Evolutionary conservation across 2,888 invertebrate genomes (phyloP).

Genomic region (Saturnia japonica): DNA sequence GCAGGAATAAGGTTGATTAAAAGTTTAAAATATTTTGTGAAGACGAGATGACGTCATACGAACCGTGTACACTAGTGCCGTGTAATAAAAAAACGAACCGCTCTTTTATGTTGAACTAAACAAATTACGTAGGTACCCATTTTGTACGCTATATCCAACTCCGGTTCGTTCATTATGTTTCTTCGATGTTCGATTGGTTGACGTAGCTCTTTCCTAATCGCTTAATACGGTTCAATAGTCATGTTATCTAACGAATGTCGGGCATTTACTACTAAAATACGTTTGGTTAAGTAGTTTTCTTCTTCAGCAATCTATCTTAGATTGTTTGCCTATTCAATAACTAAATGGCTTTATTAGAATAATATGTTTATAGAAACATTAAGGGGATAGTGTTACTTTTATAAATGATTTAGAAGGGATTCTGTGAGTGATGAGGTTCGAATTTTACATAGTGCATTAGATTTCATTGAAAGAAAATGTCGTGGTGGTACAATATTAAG

Average conservation of each 20-base stretch:
- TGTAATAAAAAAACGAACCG: neutral
- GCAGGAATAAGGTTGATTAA: neutral
- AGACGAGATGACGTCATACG: neutral
- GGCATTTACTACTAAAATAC: slow-evolving; percentile 2
- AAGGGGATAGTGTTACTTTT: too few relatives aligned
- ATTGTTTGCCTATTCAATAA: neutral
- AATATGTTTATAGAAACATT: too few relatives aligned
- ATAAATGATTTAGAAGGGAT: neutral
- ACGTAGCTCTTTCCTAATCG: slow-evolving; percentile 14
- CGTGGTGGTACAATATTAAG: neutral
- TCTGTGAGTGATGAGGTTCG: neutral
- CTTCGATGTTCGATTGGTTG: neutral
- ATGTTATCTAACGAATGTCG: slow-evolving; percentile 11
- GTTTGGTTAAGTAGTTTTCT: slow-evolving; percentile 4
- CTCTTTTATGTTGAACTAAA: slow-evolving; percentile 5
- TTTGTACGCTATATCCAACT: neutral
- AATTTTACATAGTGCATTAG: neutral
- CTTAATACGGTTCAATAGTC: slow-evolving; percentile 7
- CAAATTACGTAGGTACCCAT: slow-evolving; percentile 6
- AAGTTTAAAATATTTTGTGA: neutral
- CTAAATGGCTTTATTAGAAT: too few relatives aligned
- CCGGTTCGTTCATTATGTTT: slow-evolving; percentile 1
- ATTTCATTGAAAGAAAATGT: neutral
- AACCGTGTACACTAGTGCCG: neutral
- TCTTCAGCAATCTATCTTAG: neutral